Evolutionary conservation across 2,113 vertebrate genomes (phyloP), one percentile per base, ranked within the genome.

Genomic region (Muntiacus muntjak): DNA sequence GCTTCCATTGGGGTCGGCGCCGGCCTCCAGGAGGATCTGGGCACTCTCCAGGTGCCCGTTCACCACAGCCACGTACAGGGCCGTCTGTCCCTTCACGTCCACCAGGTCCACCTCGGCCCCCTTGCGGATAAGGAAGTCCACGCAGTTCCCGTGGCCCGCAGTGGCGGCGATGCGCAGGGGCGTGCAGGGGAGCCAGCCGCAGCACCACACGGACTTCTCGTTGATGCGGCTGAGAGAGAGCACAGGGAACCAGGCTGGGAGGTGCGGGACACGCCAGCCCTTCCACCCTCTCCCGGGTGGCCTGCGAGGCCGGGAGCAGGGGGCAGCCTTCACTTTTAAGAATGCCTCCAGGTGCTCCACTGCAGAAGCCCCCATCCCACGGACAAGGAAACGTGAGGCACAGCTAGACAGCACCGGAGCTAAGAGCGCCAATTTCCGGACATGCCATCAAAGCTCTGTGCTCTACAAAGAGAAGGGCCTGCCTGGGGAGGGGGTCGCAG

Each of bases 191-290:
- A 99, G 98, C 98, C 99, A 99, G 64, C 99, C 99, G 0, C 99
- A 99, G 96, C 99, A 99, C 99, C 99, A 99, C 58, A 99, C 99
- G 0, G 99, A 99, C 98, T 99, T 99, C 98, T 99, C 99, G 6
- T 99, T 99, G 97, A 99, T 99, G 17, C 99, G 99, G 96, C 99
- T 99, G 87, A 4, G 78, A 50, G 9, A 55, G 43, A 91, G 36
- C 78, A 95, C 40, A 60, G 36, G 40, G 13, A 26, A 12, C 36
- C 3, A 4, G 47, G 94, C 83, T 0, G 15, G 81, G 78, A 60
- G 81, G 54, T 6, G 57, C 1, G 0, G 1, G n/a, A 40, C 7
- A 0, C 9, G 9, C 71, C 7, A 15, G 50, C 36, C 1, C 0
- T 57, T 16, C 28, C 7, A 23, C 36, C 57, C 45, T 13, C 40